Evolutionary conservation across 2,113 vertebrate species (phyloP), one percentile per base, ranked within the genome.

Genomic region (Leptosomus discolor): DNA sequence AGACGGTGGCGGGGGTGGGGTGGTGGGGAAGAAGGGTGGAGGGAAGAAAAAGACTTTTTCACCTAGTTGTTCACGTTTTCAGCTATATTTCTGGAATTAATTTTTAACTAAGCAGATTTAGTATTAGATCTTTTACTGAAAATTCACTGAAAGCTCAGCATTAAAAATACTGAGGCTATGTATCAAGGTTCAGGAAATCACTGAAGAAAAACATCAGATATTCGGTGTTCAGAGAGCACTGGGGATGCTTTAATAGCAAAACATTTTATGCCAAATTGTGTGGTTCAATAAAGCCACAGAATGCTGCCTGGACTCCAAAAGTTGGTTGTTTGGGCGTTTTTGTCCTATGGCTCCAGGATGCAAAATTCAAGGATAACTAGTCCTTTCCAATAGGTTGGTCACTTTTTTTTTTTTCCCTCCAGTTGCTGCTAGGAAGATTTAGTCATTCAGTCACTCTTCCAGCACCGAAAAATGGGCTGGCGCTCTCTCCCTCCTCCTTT

Each of bases 1-100:
- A 85, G 8, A 63, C 0, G 3, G 14, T 0, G 0, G 22, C n/a
- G n/a, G n/a, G n/a, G n/a, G 14, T 0, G 0, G 22, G 3, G 14
- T 0, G 0, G 22, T 2, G 4, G 2, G 30, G 12, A 21, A 19
- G 8, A 23, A 11, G 8, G 21, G 14, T 20, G 34, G 14, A 70
- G 9, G 7, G 51, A 43, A 10, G 20, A 20, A 17, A 23, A 21
- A 36, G 4, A 26, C 9, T 30, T 45, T 71, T 57, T 65, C 43
- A 48, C 5, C 4, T 19, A 24, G 22, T 29, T 92, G 19, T 7
- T 88, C 53, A 21, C 17, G 7, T 60, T 51, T 89, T 57, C 41
- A 78, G 14, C 13, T 81, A 1, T 65, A 51, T 56, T 90, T 68
- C 27, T 48, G 11, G 20, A 90, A 19, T 27, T 76, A 54, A 60